phyloP scores from a whole-genome alignment of 37 sponge, comb jelly and placozoan genomes.

The Lycopodina hypogea region DNA sequence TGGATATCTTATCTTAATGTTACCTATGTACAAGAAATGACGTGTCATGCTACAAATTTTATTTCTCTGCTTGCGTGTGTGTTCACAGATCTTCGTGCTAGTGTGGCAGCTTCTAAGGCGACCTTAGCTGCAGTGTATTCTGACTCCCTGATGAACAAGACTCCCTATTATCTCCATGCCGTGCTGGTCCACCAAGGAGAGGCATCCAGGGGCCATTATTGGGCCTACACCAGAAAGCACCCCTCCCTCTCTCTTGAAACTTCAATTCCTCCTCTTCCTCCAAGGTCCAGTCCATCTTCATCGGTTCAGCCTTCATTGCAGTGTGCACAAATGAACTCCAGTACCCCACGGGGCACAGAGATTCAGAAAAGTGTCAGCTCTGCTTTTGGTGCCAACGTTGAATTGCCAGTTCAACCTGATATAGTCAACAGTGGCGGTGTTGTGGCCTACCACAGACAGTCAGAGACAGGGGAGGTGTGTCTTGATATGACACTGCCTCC shows the following conservation, averaged over 20 bases:
- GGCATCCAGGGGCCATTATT: conserved; percentile 77
- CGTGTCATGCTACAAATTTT: too few species aligned
- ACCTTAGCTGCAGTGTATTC: conserved; percentile 44
- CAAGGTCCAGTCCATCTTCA: not conserved
- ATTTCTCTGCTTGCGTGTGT: not conserved
- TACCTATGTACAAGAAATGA: too few species aligned
- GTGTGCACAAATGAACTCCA: not conserved
- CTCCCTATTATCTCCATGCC: conserved; percentile 61
- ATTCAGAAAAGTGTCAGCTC: too few species aligned
- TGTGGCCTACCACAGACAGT: not conserved
- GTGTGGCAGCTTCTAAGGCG: conserved; percentile 15
- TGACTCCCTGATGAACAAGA: conserved; percentile 49
- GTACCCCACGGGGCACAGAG: not conserved
- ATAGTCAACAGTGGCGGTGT: not conserved
- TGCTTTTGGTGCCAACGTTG: not conserved
- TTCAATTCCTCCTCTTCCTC: not conserved
- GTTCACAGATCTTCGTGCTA: conserved; percentile 21
- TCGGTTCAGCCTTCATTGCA: not conserved
- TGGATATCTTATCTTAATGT: too few species aligned
- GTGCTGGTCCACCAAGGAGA: conserved; percentile 81
- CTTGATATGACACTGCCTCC: not conserved
- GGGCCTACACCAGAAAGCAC: conserved; percentile 58
- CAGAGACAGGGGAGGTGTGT: conserved; percentile 2
- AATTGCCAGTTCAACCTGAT: not conserved
- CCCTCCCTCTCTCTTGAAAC: not conserved